Evolutionary conservation across 2,113 vertebrate species (phyloP).

Genomic region (Petroica traversi): DNA sequence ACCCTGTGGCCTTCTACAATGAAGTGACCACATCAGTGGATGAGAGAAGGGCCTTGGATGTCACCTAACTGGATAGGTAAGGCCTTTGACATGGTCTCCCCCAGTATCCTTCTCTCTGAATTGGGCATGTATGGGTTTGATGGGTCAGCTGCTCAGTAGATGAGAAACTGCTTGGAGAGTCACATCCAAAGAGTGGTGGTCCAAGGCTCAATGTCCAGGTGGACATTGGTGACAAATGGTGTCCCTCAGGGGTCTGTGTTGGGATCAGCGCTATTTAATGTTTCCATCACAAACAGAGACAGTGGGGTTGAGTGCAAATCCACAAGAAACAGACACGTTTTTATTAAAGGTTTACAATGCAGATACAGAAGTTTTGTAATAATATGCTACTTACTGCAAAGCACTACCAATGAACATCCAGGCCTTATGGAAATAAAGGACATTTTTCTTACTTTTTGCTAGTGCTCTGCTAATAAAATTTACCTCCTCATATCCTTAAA

Average conservation of each 20-base stretch:
- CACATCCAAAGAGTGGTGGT: too few species aligned
- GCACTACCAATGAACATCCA: neutral
- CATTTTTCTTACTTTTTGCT: neutral
- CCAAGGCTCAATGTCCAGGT: neutral
- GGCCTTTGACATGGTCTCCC: neutral
- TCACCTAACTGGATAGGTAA: too few species aligned
- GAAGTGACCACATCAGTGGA: neutral
- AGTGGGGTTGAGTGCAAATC: neutral
- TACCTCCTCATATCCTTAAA: neutral
- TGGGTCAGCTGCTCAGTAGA: neutral
- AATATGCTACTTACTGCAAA: neutral
- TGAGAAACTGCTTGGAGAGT: neutral
- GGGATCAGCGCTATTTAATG: neutral
- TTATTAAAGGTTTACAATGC: constrained; percentile 17
- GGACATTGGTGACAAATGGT: neutral
- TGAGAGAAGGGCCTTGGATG: neutral
- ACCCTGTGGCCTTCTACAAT: neutral
- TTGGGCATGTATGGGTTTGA: neutral
- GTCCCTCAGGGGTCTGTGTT: neutral
- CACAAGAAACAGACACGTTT: neutral
- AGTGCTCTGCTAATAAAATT: constrained; percentile 11
- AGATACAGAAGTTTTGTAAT: neutral
- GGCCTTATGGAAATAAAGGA: neutral
- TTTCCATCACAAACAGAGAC: neutral
- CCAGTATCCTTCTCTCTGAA: neutral